These are phyloP conservation scores for Stichopus chloronotus DNA, from an alignment of 35 echinoderm and acorn worm species.

Conservation along the genomic window DNA sequence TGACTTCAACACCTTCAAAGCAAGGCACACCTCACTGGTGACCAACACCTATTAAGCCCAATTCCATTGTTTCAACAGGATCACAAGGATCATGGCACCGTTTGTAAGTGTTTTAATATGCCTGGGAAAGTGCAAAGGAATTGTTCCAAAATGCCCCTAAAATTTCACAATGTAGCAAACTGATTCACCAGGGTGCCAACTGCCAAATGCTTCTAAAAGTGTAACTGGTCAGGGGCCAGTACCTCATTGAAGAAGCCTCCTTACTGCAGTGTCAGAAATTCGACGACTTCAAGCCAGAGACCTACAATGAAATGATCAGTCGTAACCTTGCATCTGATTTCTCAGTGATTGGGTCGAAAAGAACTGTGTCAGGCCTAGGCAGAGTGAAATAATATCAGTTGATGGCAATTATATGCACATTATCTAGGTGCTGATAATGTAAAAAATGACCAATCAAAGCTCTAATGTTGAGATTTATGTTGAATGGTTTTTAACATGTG, in stretches of 20 bases:
- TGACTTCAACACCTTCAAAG: background rate
- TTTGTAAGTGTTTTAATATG: background rate
- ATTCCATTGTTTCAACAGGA: background rate
- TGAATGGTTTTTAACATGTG: background rate
- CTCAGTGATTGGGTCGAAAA: background rate
- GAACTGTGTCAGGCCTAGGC: background rate
- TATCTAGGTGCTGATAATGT: background rate
- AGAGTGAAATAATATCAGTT: slow-evolving; percentile 1
- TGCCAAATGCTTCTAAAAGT: background rate
- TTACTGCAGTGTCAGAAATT: background rate
- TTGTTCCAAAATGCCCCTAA: background rate
- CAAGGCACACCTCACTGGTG: background rate
- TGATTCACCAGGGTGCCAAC: background rate
- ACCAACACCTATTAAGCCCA: background rate
- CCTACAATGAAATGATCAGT: background rate
- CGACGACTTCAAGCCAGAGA: background rate
- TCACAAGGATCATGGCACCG: background rate
- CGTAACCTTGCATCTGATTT: slow-evolving; percentile 1
- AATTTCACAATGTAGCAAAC: background rate
- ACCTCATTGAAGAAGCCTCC: background rate
- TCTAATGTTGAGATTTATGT: background rate
- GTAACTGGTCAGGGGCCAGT: background rate
- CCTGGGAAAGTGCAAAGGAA: background rate
- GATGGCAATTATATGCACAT: background rate
- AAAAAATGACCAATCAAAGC: background rate